Evolutionary conservation across 2,888 invertebrate species (phyloP), one percentile per base, ranked within the genome.

Genomic region (Aporophyla lueneburgensis): DNA sequence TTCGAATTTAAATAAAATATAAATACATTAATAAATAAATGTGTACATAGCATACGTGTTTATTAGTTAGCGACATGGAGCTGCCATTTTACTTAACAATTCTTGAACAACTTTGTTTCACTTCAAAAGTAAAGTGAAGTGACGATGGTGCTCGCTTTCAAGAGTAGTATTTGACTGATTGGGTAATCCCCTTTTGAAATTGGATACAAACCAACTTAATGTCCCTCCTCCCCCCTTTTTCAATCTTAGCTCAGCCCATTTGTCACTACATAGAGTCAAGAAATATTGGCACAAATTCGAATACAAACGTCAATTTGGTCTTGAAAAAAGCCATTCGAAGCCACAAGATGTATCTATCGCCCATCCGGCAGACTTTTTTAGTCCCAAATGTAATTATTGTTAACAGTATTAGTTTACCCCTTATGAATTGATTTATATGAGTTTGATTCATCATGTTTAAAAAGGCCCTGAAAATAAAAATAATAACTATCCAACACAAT

Each of bases 51-150:
- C 74, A 74, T 12, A 65, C 19, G 49, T 40, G 2, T 70, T 73
- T 72, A 14, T 40, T 33, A 71, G 73, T 59, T 82, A 83, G 83
- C 83, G 83, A 78, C 9, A 24, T 67, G 86, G 83, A 83, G 83
- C 86, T 71, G 73, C 78, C 10, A 33, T 33, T 40, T 40, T n/a
- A n/a, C 14, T 59, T 59, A 33, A n/a, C 24, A 69, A 83, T 43
- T 21, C 43, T 43, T 51, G 9, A 43, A 33, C 1, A 49, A n/a
- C 1, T 21, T n/a, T 54, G 5, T 40, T 27, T 53, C 33, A 58
- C 21, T 63, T 24, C 19, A 21, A 61, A 40, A 59, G 27, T 7
- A 33, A 33, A 53, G 10, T 58, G 27, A 14, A 51, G 43, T 65
- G 65, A 65, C 12, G 0, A 19, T 65, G 65, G 19, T 19, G 19